phyloP scores from a whole-genome alignment of 2,113 vertebrate genomes.

The Narcine bancroftii region DNA sequence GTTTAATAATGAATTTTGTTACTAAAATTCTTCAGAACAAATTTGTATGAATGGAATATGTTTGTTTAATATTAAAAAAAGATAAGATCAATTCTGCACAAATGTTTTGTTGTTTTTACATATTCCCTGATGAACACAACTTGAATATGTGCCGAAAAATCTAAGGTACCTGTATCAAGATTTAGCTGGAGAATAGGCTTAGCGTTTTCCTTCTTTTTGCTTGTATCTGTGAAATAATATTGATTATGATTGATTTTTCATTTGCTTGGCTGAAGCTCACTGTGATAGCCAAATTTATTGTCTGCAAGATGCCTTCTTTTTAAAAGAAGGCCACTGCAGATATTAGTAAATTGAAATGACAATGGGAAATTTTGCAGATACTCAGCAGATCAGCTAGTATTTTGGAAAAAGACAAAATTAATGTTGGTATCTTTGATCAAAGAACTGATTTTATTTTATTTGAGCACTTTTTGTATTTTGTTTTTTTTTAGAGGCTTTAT shows the following conservation, averaged over 20 bases:
- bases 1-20: background rate
- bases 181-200: background rate
- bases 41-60: background rate
- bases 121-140: background rate
- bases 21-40: background rate
- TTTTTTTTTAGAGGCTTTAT: too few relatives aligned
- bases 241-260: background rate
- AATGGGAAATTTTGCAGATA: background rate
- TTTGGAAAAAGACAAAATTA: background rate
- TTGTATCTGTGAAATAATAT: background rate
- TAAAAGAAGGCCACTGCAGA: background rate
- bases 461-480: too few relatives aligned
- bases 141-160: background rate
- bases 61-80: background rate
- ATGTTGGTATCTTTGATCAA: background rate
- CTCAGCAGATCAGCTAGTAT: background rate
- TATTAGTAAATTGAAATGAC: background rate
- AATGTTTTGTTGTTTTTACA: background rate
- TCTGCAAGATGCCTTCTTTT: background rate
- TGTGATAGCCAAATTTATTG: background rate
- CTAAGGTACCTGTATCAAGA: background rate
- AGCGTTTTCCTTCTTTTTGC: background rate
- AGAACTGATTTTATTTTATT: too few relatives aligned
- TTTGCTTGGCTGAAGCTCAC: background rate
- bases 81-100: background rate